phyloP scores from a whole-genome alignment of 2,797 vertebrate species.

The Apogon hyalosoma region DNA sequence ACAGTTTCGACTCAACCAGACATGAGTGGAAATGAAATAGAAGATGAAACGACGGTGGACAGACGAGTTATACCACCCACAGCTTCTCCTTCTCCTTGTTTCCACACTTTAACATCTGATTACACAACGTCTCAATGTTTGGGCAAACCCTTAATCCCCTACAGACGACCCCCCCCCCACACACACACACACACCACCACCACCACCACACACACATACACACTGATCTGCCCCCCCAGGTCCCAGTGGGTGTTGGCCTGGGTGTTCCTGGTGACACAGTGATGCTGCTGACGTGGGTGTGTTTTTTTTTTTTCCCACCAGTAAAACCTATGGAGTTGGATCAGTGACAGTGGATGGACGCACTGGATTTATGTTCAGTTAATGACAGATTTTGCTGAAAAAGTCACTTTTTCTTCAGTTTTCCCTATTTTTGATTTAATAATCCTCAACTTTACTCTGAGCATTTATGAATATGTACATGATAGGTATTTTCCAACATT shows the following conservation, averaged over 20 bases:
- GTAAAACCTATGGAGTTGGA: too few species aligned
- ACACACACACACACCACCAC: conserved; percentile 25
- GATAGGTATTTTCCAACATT: too few species aligned
- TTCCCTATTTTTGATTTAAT: too few species aligned
- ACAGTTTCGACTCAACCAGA: too few species aligned
- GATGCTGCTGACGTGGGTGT: conserved; percentile 57
- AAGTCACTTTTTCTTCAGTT: too few species aligned
- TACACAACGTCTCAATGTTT: conserved; percentile 60
- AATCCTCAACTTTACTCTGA: too few species aligned
- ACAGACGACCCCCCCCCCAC: conserved; percentile 3
- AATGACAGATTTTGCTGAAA: too few species aligned
- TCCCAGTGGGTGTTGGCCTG: conserved; percentile 24
- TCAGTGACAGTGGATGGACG: too few species aligned
- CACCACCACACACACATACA: conserved; percentile 14
- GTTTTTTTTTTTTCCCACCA: background rate
- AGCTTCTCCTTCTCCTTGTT: conserved; percentile 14
- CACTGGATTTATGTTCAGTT: too few species aligned
- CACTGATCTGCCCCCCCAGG: background rate
- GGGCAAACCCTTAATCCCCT: conserved; percentile 44
- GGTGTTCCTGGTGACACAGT: conserved; percentile 62
- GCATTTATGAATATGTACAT: too few species aligned
- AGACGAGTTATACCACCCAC: background rate
- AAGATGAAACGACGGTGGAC: too few species aligned
- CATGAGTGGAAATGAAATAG: too few species aligned
- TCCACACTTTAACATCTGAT: conserved; percentile 41